Base-by-base conservation (phyloP, 2,113 vertebrate genomes). In the Caracal caracal region DNA sequence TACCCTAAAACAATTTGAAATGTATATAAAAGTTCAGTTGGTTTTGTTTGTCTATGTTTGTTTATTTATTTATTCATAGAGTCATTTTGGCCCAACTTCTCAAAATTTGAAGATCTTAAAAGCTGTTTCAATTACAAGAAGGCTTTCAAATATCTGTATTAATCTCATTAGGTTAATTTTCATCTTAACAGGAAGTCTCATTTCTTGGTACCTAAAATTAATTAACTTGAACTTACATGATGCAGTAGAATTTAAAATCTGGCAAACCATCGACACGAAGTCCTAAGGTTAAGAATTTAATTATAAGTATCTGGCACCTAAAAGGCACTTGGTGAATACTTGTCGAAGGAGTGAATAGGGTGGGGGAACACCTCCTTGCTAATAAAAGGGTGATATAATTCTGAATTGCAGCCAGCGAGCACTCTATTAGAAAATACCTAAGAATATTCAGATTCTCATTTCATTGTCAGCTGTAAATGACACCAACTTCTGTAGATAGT, bases 151-250 rank as follows among this genome's bases (percentile, higher is more conserved):
- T 92, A 93, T 56, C 68, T 76, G 16, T 81, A 68, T 82, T 87
- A 90, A 92, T 90, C 56, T 51, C 80, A 7, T 75, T 86, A 7
- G 28, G 89, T 78, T 95, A 56, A 90, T 85, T 95, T 95, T 84
- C 40, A 88, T 93, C 82, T 90, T 90, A 84, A 76, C 10, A 92
- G 75, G 10, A 90, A 96, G 63, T 61, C 33, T 80, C 47, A 94
- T 66, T 90, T 97, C 96, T 94, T 94, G 90, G 81, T 51, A 76
- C 61, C 75, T 87, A 66, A 49, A 96, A 84, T 93, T 94, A 95
- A 96, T 95, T 92, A 90, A 88, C 56, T 90, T 96, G 88, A 96
- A 90, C 75, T 90, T 88, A 75, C 1, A 43, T 17, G 37, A 87
- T 71, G 63, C 40, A 65, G 43, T 66, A 92, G 70, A 92, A 94